Evolutionary conservation across 2,113 vertebrate genomes (phyloP).

Genomic region (Isurus oxyrinchus): DNA sequence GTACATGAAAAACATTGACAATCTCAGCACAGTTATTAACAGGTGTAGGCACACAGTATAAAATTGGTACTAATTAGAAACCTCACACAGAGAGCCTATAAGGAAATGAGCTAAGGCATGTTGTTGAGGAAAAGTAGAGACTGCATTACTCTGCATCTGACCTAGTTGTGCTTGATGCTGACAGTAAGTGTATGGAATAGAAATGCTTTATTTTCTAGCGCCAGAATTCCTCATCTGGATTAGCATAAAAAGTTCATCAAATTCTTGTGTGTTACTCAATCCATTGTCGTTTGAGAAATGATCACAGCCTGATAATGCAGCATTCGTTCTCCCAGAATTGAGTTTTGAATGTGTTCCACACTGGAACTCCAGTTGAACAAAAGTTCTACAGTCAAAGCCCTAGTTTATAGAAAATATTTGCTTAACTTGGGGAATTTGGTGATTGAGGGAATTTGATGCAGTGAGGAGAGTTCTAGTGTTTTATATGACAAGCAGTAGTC

Average conservation of each 20-base stretch:
- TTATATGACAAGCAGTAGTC: neutral
- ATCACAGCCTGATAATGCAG: neutral
- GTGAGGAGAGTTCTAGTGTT: neutral
- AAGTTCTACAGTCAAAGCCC: neutral
- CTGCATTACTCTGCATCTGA: neutral
- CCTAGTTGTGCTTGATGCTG: neutral
- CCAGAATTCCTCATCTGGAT: neutral
- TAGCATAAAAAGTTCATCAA: neutral
- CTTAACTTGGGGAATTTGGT: neutral
- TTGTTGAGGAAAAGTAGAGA: neutral
- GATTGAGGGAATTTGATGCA: neutral
- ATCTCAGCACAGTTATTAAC: slow-evolving; percentile 3
- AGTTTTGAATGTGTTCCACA: neutral
- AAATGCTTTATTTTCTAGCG: neutral
- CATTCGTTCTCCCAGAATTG: neutral
- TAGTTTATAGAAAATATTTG: neutral
- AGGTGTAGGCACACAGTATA: neutral
- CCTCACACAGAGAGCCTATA: neutral
- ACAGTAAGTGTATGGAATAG: neutral
- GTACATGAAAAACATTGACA: neutral
- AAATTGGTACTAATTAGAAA: neutral
- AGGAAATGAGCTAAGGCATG: neutral
- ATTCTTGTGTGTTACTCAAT: neutral
- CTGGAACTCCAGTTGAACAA: neutral
- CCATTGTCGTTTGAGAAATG: neutral